Base-by-base conservation (phyloP, 2,113 vertebrate species). In the Ophthalmolycus amberensis region DNA sequence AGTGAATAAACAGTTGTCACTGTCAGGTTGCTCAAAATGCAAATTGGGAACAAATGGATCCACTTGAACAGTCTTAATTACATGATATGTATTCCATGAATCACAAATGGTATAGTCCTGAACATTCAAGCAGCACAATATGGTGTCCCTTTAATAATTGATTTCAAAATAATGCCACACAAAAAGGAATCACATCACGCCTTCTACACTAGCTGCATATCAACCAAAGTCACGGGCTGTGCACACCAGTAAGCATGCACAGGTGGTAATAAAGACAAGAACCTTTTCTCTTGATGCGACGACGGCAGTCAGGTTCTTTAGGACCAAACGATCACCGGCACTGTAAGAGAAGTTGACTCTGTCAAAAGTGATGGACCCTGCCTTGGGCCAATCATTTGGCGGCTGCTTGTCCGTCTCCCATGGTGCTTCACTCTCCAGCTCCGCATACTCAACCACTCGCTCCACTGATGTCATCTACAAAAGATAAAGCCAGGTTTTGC, bases 381-480 rank as follows among this genome's bases (percentile, higher is more conserved):
- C 92, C 0, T 77, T 94, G 29, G 98, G 98, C 98, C 98, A 99
- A 9, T 95, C 93, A 0, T 82, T 91, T 0, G 96, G 96, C 1
- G 96, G 98, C 7, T 77, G 95, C 60, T 94, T 97, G 75, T 85
- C 84, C 3, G 94, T 96, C 75, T 97, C 96, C 98, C 98, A 99
- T 1, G 97, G 91, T 1, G 98, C 97, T 91, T 99, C 98, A 70
- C 95, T 97, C 85, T 99, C 97, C 70, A 99, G 95, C 62, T 98
- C 93, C 15, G 97, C 97, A 76, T 99, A 99, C 56, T 99, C 98
- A 50, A 97, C 93, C 73, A 99, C 97, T 88, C 98, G 93, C 92
- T 99, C 98, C 59, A 98, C 97, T 1, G 98, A 99, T 42, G 97
- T 99, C 98, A 99, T 99, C 98, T 99, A 82, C 15, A 64, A 50